A percentile compares a stretch with the other conserved stretches of the same genome.
Evolutionary conservation across 2,797 vertebrate species (phyloP).

Genomic region (Acrossocheilus wenchowensis): DNA sequence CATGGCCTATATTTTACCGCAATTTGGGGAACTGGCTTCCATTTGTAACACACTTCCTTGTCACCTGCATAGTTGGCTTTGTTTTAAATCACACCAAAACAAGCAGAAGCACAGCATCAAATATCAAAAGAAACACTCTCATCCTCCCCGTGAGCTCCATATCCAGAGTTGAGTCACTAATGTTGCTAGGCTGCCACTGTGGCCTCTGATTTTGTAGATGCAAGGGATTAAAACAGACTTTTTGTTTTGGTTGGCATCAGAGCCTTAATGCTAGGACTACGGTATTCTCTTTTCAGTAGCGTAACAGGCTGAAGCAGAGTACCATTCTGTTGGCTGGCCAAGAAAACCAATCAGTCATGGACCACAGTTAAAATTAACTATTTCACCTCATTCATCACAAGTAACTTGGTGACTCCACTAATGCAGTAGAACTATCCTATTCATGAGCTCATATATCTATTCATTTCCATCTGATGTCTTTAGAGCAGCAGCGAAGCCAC

Average conservation of each 20-base stretch:
- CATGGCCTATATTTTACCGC: slow-evolving; percentile 54
- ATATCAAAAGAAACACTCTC: slow-evolving; percentile 58
- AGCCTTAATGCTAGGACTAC: neutral
- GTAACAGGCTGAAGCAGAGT: neutral
- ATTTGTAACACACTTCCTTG: slow-evolving; percentile 28
- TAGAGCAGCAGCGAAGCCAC: neutral
- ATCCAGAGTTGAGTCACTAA: slow-evolving; percentile 57
- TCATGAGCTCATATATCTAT: slow-evolving; percentile 22
- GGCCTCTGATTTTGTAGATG: slow-evolving; percentile 58
- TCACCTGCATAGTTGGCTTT: slow-evolving; percentile 18
- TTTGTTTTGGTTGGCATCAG: neutral
- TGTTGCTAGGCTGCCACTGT: slow-evolving; percentile 52
- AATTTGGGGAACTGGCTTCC: slow-evolving; percentile 33
- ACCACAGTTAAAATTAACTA: slow-evolving; percentile 33
- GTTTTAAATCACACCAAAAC: slow-evolving; percentile 8
- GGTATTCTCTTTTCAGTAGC: slow-evolving; percentile 8
- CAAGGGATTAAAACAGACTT: slow-evolving; percentile 29
- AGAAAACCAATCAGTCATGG: neutral
- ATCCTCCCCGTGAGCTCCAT: slow-evolving; percentile 54
- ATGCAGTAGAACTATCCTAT: slow-evolving; percentile 5
- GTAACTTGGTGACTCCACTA: neutral
- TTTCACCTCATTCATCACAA: slow-evolving; percentile 10
- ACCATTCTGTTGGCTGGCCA: neutral
- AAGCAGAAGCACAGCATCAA: slow-evolving; percentile 58
- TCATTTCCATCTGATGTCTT: slow-evolving; percentile 10